Base-by-base conservation (phyloP, 2,797 vertebrate species). In the Garrulus glandarius region DNA sequence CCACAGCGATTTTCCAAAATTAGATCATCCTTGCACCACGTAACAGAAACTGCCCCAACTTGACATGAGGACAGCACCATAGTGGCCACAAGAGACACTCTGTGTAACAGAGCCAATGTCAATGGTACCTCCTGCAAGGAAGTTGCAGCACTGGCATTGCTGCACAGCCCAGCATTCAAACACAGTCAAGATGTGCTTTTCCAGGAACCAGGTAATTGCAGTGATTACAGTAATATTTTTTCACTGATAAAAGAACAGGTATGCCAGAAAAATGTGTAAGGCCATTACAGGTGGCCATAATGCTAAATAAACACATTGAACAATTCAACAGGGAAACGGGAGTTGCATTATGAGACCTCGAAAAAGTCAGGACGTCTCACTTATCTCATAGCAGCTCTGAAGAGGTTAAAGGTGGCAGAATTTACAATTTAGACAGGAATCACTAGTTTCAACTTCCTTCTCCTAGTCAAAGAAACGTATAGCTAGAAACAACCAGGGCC, bases 61-160 rank as follows among this genome's bases (percentile, higher is more conserved):
- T 30, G 16, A 13, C 13, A 27, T 2, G 15, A 57, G 15, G 32
- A 36, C 18, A 56, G 29, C 5, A 29, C 71, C 13, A 7, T 0
- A 37, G 32, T 1, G 8, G 24, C 30, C 57, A 26, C 15, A 44
- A 19, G 34, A 56, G 34, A 36, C 12, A 3, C 1, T 12, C 16
- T 8, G 6, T 0, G 1, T 13, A 34, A 27, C 17, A 27, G 46
- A 72, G 37, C 11, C 32, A 15, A 12, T 3, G 15, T 2, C 39
- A 61, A 4, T 3, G 17, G 39, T 0, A 21, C 10, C 22, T 50
- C 9, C 23, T 4, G 1, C 11, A 23, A 5, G 0, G 1, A 32
- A 52, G 24, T 57, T 44, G 30, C 30, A 13, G 68, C 36, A 24
- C 20, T 3, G 41, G 39, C 43, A 44, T 36, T 59, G 59, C 44